phyloP scores from a whole-genome alignment of 2,113 vertebrate genomes.

The Propithecus coquereli region DNA sequence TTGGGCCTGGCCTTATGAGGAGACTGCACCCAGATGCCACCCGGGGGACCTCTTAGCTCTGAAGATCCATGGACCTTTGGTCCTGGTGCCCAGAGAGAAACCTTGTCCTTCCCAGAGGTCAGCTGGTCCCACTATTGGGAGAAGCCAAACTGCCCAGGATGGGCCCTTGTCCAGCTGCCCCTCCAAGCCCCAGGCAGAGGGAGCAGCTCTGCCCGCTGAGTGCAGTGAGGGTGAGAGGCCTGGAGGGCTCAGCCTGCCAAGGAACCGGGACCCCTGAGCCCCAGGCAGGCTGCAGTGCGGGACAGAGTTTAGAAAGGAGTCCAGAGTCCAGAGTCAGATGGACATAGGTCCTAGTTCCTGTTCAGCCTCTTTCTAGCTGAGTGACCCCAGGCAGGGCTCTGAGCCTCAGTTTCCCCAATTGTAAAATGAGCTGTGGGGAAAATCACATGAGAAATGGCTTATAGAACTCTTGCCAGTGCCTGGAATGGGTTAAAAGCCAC shows the following conservation, averaged over 20 bases:
- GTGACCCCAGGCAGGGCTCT: neutral
- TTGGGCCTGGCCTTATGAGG: neutral
- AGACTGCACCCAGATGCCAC: neutral
- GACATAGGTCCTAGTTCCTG: neutral
- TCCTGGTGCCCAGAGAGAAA: neutral
- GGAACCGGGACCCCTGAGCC: neutral
- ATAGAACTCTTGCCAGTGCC: neutral
- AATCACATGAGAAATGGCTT: neutral
- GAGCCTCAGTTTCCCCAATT: neutral
- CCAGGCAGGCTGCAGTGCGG: neutral
- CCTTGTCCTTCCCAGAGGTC: neutral
- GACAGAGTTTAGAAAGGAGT: neutral
- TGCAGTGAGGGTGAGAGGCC: neutral
- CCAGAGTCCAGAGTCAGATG: neutral
- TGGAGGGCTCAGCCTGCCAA: neutral
- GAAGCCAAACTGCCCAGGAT: neutral
- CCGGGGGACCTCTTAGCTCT: neutral
- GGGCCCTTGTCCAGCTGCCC: neutral
- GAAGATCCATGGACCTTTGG: neutral
- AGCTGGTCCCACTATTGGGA: neutral
- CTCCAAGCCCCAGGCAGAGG: neutral
- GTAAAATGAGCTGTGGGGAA: neutral
- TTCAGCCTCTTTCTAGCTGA: neutral
- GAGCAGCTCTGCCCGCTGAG: neutral
- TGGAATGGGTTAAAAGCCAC: neutral